Evolutionary conservation across 2,113 vertebrate genomes (phyloP).

Genomic region (Corynorhinus townsendii): DNA sequence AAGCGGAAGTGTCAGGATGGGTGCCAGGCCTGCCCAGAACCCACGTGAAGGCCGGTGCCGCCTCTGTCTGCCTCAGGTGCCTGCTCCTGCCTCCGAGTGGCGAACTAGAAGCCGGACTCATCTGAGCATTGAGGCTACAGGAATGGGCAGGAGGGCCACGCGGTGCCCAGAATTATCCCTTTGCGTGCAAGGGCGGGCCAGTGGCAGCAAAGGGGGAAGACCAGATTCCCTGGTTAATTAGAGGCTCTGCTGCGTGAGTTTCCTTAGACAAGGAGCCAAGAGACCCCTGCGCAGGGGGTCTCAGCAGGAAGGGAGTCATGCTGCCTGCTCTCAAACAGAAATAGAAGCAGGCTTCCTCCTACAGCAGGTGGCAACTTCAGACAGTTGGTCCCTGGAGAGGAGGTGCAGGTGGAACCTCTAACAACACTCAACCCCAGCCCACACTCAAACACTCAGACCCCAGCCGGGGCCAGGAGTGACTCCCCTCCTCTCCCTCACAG

Average conservation of each 20-base stretch:
- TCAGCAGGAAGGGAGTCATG: conserved; percentile 25
- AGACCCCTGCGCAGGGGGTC: conserved; percentile 22
- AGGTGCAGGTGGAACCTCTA: background rate
- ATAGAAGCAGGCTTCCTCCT: conserved; percentile 35
- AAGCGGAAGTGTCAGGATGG: background rate
- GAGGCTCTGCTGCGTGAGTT: background rate
- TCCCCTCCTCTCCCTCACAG: fast-evolving
- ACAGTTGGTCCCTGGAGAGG: conserved; percentile 29
- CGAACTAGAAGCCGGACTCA: background rate
- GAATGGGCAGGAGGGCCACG: fast-evolving
- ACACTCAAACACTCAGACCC: background rate
- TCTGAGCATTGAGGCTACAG: background rate
- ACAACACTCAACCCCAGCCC: background rate
- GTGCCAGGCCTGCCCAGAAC: background rate
- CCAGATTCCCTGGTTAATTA: background rate
- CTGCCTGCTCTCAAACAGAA: conserved; percentile 34
- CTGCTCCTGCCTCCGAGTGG: background rate
- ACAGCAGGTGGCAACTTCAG: conserved; percentile 37
- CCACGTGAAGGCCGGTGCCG: background rate
- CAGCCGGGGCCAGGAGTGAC: background rate
- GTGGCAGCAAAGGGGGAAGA: too few relatives aligned
- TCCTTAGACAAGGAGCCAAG: background rate
- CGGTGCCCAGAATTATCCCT: background rate
- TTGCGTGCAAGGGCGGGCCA: background rate
- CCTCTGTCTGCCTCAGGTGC: background rate